Evolutionary conservation across 2,113 vertebrate genomes (phyloP), one percentile per base, ranked within the genome.

Genomic region (Urocynchramus pylzowi): DNA sequence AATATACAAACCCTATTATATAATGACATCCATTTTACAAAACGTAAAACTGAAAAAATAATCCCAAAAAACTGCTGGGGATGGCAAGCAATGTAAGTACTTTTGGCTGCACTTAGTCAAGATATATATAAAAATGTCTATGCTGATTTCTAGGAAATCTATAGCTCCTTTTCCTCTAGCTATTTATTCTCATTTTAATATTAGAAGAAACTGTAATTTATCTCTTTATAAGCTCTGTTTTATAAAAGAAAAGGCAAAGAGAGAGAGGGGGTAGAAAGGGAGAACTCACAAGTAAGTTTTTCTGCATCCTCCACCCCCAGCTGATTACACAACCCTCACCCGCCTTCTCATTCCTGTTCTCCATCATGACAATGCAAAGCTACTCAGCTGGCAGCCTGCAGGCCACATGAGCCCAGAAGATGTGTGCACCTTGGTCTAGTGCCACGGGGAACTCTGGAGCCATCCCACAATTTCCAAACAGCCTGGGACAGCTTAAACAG

Each of bases 221-320:
- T 71, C 18, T 87, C 67, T 49, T 33, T 47, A 80, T 37, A 49
- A 88, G 11, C 24, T 71, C 50, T 24, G 5, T 17, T 81, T 56
- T 18, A 26, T 54, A 90, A 85, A 87, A 59, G 7, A 68, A 37
- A 26, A 4, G 6, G 37, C 0, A 0, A 50, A 47, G 19, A 65
- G 26, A 61, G 27, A 57, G 24, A 33, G 19, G 22, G 9, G 9
- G 49, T 35, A n/a, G 49, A 74, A n/a, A 70, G 5, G 5, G n/a
- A 91, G 60, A 91, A 56, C 16, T 84, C 54, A 13, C 31, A 85
- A 61, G 22, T 22, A 67, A 85, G 28, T 84, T 91, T 15, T 78
- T 67, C 81, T 78, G 74, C 84, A 82, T 63, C 31, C 35, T 93
- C 92, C 78, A 91, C 81, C 78, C 73, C 47, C 87, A 89, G 16